A percentile compares a stretch with the other conserved stretches of the same genome.
phyloP scores from a whole-genome alignment of 2,888 invertebrate species.

The Galeruca laticollis region DNA sequence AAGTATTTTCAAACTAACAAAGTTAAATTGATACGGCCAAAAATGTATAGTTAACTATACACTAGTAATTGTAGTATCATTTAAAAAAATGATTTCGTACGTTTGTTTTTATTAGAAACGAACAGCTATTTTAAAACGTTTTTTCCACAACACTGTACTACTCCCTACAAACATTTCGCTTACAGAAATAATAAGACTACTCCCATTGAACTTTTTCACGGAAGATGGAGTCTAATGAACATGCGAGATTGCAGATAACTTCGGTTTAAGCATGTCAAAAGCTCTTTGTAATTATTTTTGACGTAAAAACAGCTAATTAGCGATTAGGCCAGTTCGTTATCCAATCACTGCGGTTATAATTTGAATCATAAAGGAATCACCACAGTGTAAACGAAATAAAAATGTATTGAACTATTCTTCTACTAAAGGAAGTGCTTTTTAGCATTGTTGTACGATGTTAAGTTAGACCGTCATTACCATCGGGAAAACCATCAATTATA shows the following conservation, averaged over 20 bases:
- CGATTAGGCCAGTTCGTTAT: slow-evolving; percentile 8
- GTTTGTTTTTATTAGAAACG: too few species aligned
- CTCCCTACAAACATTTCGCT: slow-evolving; percentile 11
- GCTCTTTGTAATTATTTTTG: slow-evolving; percentile 53
- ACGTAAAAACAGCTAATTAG: slow-evolving; percentile 53
- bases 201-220: slow-evolving; percentile 20
- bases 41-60: too few species aligned
- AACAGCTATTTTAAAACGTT: too few species aligned
- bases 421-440: too few species aligned
- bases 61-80: too few species aligned
- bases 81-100: too few species aligned
- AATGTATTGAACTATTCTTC: too few species aligned
- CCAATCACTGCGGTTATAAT: slow-evolving; percentile 16
- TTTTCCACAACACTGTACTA: not conserved
- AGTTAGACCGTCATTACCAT: too few species aligned
- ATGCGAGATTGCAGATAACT: slow-evolving; percentile 51
- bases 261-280: slow-evolving; percentile 45
- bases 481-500: too few species aligned
- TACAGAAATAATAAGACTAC: not conserved
- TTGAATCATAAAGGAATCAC: not conserved
- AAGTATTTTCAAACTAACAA: too few species aligned
- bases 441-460: too few species aligned
- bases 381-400: not conserved
- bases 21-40: too few species aligned
- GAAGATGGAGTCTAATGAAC: slow-evolving; percentile 38